Evolutionary conservation across 1,140 invertebrate genomes (phyloP).

Genomic region (Armadillidium nasatum): DNA sequence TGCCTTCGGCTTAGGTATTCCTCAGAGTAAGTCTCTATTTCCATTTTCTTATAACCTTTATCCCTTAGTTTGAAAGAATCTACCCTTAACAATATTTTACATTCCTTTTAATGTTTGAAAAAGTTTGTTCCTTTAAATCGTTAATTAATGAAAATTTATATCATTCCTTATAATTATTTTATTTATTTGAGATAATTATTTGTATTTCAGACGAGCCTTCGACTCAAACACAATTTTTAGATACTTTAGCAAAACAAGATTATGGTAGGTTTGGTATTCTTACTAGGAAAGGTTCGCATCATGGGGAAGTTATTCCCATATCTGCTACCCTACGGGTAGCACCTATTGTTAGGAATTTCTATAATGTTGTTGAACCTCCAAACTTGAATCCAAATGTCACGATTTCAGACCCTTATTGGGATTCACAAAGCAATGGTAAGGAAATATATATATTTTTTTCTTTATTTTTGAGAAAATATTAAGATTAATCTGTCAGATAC

Average conservation of each 20-base stretch:
- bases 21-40: not conserved
- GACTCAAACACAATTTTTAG: not conserved
- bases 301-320: not conserved
- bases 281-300: not conserved
- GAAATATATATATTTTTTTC: too few species aligned
- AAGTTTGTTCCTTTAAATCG: too few species aligned
- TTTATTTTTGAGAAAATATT: too few species aligned
- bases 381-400: not conserved
- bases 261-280: not conserved
- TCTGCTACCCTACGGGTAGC: not conserved
- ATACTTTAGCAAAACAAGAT: not conserved
- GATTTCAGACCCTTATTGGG: not conserved
- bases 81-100: too few species aligned
- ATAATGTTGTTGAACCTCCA: not conserved
- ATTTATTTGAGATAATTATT: too few species aligned
- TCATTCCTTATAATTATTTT: too few species aligned
- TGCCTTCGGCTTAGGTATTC: not conserved
- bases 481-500: too few species aligned
- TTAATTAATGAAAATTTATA: too few species aligned
- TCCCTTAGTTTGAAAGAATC: not conserved
- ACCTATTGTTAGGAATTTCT: not conserved
- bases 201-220: not conserved
- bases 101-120: too few species aligned
- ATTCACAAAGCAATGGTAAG: not conserved
- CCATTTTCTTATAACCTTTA: not conserved